Percentiles rank a stretch among this genome's conserved stretches.
These are phyloP conservation scores for Batillaria attramentaria DNA, from an alignment of 1,140 invertebrate species.

Conservation along the genomic window DNA sequence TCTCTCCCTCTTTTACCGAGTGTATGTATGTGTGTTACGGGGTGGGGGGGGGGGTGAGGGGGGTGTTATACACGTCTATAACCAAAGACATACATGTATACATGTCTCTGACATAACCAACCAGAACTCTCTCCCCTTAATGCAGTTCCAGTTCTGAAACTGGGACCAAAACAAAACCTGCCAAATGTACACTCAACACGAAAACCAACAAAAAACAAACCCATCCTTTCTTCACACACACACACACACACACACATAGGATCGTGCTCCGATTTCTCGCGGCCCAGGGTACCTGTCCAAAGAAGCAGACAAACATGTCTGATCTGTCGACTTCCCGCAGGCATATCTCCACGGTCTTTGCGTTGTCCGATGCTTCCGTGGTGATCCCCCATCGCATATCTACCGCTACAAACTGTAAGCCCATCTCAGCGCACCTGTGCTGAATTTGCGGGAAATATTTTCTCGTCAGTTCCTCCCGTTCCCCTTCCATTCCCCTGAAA, in stretches of 20 bases:
- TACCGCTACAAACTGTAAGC: conserved; percentile 66
- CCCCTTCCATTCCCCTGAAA: conserved; percentile 66
- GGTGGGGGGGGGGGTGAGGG: too few species aligned
- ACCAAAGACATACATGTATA: too few species aligned
- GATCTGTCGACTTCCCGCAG: conserved; percentile 63
- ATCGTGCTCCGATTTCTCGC: too few species aligned
- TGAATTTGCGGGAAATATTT: conserved; percentile 64
- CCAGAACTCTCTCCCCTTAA: too few species aligned
- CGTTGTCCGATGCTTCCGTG: conserved; percentile 57
- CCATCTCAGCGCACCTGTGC: conserved; percentile 58
- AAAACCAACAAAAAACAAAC: not conserved
- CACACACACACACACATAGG: conserved; percentile 19
- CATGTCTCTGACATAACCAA: too few species aligned
- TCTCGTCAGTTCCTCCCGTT: conserved; percentile 63
- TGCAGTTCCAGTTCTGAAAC: not conserved
- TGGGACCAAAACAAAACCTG: not conserved
- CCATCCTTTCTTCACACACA: not conserved
- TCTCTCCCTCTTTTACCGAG: too few species aligned
- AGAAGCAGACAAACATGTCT: conserved; percentile 67
- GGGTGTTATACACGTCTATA: too few species aligned
- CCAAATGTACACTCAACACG: not conserved
- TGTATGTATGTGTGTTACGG: too few species aligned
- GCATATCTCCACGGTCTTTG: conserved; percentile 65
- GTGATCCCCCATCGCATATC: conserved; percentile 70
- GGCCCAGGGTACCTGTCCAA: conserved; percentile 69